These are phyloP conservation scores for Pterocles gutturalis DNA, from an alignment of 2,113 vertebrate species.

Conservation along the genomic window DNA sequence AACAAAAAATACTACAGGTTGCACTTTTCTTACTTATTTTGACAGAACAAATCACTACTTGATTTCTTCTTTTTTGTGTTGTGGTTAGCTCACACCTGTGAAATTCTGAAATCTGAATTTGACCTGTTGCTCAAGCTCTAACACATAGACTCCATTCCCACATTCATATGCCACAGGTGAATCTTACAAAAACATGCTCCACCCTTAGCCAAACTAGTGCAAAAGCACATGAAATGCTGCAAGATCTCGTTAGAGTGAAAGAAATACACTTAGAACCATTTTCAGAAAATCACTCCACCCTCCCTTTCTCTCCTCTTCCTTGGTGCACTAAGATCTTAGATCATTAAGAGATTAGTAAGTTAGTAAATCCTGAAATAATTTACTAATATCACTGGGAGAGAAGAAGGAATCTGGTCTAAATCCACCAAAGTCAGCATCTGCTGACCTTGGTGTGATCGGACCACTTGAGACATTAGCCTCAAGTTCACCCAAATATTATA, in stretches of 20 bases:
- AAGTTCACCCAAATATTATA: accelerated
- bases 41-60: not conserved
- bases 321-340: not conserved
- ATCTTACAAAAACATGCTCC: accelerated
- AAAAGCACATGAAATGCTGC: not conserved
- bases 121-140: not conserved
- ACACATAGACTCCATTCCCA: not conserved
- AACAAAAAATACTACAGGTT: not conserved
- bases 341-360: not conserved
- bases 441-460: not conserved
- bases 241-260: not conserved
- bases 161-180: not conserved
- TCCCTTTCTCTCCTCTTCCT: not conserved
- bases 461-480: not conserved
- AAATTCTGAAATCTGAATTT: not conserved
- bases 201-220: not conserved
- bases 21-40: not conserved
- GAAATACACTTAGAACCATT: not conserved
- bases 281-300: not conserved
- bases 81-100: not conserved
- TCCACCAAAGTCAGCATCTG: not conserved
- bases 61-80: not conserved
- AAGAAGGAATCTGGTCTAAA: not conserved
- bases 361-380: too few relatives aligned
- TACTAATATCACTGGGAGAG: not conserved